Conservation (phyloP, 1,140 invertebrate genomes). For the honey bee (Apis mellifera) region Amel_HAv3.1 CM009932.2:11573501-11574000, state of each 20-base stretch:
- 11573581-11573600: slow-evolving; percentile 67
- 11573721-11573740: slow-evolving; percentile 64
- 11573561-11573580: slow-evolving; percentile 82
- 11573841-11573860: slow-evolving; percentile 48
- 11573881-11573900: slow-evolving; percentile 18
- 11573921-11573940: slow-evolving; percentile 10
- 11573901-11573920: neutral
- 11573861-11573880: slow-evolving; percentile 20
- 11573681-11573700: neutral
- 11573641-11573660: slow-evolving; percentile 22
- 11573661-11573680: slow-evolving; percentile 59
- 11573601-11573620: slow-evolving; percentile 68
- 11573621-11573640: neutral
- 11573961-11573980: neutral
- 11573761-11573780: slow-evolving; percentile 90
- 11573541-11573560: slow-evolving; percentile 78
- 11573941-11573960: neutral
- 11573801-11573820: slow-evolving; percentile 72
- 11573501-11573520: slow-evolving; percentile 74
- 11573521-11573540: slow-evolving; percentile 63
- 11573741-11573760: slow-evolving; percentile 81
- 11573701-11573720: slow-evolving; percentile 6
- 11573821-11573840: slow-evolving; percentile 57
- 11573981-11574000: neutral
- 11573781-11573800: slow-evolving; percentile 83